Percentiles rank a stretch among this genome's conserved stretches.
These are phyloP conservation scores for Meandrina meandrites DNA, from an alignment of 92 coral and sea anemone species.

Conservation along the genomic window DNA sequence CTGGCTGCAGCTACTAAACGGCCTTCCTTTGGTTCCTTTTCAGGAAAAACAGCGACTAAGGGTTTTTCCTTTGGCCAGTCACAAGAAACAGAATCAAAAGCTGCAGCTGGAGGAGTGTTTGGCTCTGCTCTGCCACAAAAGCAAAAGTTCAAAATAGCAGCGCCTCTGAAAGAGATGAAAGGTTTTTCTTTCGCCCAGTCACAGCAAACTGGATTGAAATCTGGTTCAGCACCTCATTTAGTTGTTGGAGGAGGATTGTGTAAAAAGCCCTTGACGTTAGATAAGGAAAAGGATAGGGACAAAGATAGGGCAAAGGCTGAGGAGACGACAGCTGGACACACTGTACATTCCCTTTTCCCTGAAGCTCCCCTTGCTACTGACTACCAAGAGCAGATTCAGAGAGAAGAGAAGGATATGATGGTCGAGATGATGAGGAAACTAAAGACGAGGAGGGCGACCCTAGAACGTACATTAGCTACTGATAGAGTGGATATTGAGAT, in stretches of 20 bases:
- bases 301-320: background rate
- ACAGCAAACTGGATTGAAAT: background rate
- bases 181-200: background rate
- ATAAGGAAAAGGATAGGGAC: background rate
- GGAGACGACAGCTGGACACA: background rate
- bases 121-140: background rate
- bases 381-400: no score
- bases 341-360: no score
- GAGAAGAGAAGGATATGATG: no score
- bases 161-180: background rate
- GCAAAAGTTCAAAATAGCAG: background rate
- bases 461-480: no score
- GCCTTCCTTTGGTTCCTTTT: no score
- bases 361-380: background rate
- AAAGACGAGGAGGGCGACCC: no score
- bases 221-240: background rate
- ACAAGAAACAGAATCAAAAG: background rate
- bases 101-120: slow-evolving; percentile 8
- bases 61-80: background rate
- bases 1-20: no score
- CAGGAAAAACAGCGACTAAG: no score
- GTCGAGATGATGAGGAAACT: no score
- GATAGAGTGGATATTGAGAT: no score
- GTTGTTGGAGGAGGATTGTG: background rate
- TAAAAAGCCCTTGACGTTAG: background rate